Evolutionary conservation across 1,140 invertebrate genomes (phyloP), one percentile per base, ranked within the genome.

Genomic region (Drosophila kikkawai): DNA sequence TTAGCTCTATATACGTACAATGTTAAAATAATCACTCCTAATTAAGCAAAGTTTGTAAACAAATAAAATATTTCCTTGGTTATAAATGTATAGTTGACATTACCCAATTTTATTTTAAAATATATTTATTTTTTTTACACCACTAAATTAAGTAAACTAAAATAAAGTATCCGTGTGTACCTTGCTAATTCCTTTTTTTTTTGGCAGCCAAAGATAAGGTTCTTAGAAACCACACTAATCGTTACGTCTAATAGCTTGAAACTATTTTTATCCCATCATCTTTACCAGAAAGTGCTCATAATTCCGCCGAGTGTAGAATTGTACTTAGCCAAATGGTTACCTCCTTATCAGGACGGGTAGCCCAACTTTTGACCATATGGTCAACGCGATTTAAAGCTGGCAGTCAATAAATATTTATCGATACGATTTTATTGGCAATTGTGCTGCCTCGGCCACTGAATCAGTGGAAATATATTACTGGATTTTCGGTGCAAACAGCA

Each of bases 391-490:
- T 53, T 17, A 17, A 37, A 61, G 61, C 73, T 56, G 60, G 59
- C 73, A 84, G 73, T 57, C 80, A 78, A 83, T 87, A 83, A 88
- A 83, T 75, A 68, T 73, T 88, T 80, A 88, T 80, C 68, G 51
- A 11, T 55, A 44, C 44, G 53, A 57, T 59, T 87, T 88, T 83
- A 88, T 78, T 73, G 65, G 68, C 50, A 73, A 80, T 67, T 53
- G 11, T 50, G 69, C 51, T 55, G 17, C 36, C 36, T 7, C 8
- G n/a, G 51, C 66, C 53, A 65, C 61, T 61, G 61, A 70, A 65
- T 68, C 60, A 81, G 82, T 78, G 66, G 56, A 69, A 74, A 88
- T 88, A 71, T 51, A 71, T 56, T 75, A 61, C 57, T 17, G 39
- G 63, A 61, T 42, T 65, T 61, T 80, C 56, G 64, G 83, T 87